phyloP scores from a whole-genome alignment of 1,140 invertebrate genomes.

The Mylabris phalerata region DNA sequence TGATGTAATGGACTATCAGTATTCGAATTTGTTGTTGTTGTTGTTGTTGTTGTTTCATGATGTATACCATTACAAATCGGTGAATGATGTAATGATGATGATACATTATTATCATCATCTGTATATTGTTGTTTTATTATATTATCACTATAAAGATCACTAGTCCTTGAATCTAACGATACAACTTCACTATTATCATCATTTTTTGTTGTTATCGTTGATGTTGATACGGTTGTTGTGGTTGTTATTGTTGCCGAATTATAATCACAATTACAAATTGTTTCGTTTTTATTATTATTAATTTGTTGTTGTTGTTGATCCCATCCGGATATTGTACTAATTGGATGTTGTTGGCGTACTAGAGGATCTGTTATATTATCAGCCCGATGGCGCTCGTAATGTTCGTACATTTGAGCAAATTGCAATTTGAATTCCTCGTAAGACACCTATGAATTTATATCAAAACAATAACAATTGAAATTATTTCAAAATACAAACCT shows the following conservation, averaged over 20 bases:
- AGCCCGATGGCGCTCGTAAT: slow-evolving; percentile 86
- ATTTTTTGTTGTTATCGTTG: slow-evolving; percentile 32
- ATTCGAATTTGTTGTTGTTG: slow-evolving; percentile 24
- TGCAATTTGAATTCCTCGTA: slow-evolving; percentile 96
- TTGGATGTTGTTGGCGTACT: slow-evolving; percentile 83
- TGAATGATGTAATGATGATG: slow-evolving; percentile 21
- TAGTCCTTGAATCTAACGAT: slow-evolving; percentile 47
- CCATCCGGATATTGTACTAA: slow-evolving; percentile 94
- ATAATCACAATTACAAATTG: slow-evolving; percentile 50
- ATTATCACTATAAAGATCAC: slow-evolving; percentile 48
- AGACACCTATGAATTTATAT: slow-evolving; percentile 55
- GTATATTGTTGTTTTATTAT: slow-evolving; percentile 43
- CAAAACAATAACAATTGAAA: neutral
- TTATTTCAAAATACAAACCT: slow-evolving; percentile 47
- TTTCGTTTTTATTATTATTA: slow-evolving; percentile 45
- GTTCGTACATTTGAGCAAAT: slow-evolving; percentile 95
- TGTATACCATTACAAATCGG: slow-evolving; percentile 40
- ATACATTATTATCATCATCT: slow-evolving; percentile 16
- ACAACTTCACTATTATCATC: slow-evolving; percentile 47
- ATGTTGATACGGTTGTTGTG: too few relatives aligned
- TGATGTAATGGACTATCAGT: slow-evolving; percentile 29
- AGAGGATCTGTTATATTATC: slow-evolving; percentile 92
- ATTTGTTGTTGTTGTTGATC: slow-evolving; percentile 55
- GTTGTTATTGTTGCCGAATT: slow-evolving; percentile 41
- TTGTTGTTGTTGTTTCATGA: slow-evolving; percentile 22